Evolutionary conservation across 92 coral and sea anemone species (phyloP).

Genomic region (Epizoanthus fatuus): DNA sequence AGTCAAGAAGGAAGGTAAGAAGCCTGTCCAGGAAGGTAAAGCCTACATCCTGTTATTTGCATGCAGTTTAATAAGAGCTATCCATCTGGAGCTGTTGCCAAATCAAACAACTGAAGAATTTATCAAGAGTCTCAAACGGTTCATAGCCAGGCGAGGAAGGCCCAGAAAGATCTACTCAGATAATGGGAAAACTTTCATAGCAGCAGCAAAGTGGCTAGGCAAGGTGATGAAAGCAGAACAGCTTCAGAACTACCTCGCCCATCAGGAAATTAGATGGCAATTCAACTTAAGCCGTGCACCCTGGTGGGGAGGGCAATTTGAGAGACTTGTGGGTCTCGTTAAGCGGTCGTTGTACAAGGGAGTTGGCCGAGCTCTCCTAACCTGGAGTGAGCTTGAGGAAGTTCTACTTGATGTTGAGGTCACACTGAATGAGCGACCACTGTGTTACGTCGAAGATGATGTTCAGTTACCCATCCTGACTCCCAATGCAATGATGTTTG

Average conservation of each 20-base stretch:
- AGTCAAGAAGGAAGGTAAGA: slow-evolving; percentile 19
- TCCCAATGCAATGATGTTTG: slow-evolving; percentile 44
- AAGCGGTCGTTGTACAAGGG: slow-evolving; percentile 46
- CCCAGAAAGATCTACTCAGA: slow-evolving; percentile 71
- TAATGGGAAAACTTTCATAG: slow-evolving; percentile 52
- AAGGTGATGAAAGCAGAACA: slow-evolving; percentile 57
- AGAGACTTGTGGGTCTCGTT: slow-evolving; percentile 15
- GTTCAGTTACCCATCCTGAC: slow-evolving; percentile 47
- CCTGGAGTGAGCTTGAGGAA: slow-evolving; percentile 43
- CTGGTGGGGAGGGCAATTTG: slow-evolving; percentile 65
- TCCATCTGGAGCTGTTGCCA: slow-evolving; percentile 38
- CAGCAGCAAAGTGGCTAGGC: slow-evolving; percentile 56
- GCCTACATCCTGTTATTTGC: slow-evolving; percentile 34
- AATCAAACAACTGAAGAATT: slow-evolving; percentile 33
- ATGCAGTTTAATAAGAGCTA: slow-evolving; percentile 39
- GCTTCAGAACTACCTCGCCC: slow-evolving; percentile 45
- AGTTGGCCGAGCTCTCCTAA: slow-evolving; percentile 10
- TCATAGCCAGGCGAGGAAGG: slow-evolving; percentile 64
- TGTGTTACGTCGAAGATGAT: slow-evolving; percentile 50
- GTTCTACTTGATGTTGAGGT: slow-evolving; percentile 41
- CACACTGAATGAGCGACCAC: slow-evolving; percentile 16
- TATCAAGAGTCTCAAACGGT: slow-evolving; percentile 41
- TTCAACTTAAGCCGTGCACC: slow-evolving; percentile 72
- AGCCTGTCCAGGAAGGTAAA: slow-evolving; percentile 19
- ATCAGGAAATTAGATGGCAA: slow-evolving; percentile 61